These are phyloP conservation scores for Myiozetetes cayanensis DNA, from an alignment of 2,113 vertebrate species.

Conservation along the genomic window DNA sequence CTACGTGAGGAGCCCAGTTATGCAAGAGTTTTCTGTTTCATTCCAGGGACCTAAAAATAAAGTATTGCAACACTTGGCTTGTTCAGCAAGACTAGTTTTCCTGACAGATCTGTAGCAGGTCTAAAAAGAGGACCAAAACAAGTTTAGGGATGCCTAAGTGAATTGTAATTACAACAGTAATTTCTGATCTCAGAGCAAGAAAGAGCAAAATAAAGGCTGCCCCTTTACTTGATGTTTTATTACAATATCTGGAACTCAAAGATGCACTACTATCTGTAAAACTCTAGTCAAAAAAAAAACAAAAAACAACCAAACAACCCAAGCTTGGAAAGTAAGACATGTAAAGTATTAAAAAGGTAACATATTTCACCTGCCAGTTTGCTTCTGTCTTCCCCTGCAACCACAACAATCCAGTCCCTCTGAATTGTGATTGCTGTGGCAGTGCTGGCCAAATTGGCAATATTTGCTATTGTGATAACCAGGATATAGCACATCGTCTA, in stretches of 20 bases:
- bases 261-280: background rate
- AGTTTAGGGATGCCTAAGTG: background rate
- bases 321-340: background rate
- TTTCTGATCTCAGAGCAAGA: background rate
- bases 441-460: slow-evolving; percentile 96
- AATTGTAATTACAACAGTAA: background rate
- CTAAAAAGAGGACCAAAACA: background rate
- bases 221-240: background rate
- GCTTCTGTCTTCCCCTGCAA: slow-evolving; percentile 94
- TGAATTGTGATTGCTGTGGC: slow-evolving; percentile 95
- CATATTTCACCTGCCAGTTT: slow-evolving; percentile 86
- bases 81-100: background rate
- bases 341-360: slow-evolving; percentile 33
- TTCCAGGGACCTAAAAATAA: slow-evolving; percentile 60
- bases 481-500: slow-evolving; percentile 93
- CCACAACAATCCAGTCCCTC: slow-evolving; percentile 98
- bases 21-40: slow-evolving; percentile 16
- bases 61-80: slow-evolving; percentile 57
- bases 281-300: background rate
- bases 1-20: background rate
- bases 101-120: background rate
- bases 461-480: slow-evolving; percentile 95
- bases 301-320: background rate
- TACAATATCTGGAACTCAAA: background rate
- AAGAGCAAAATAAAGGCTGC: background rate